Evolutionary conservation across 2,113 vertebrate species (phyloP).

Genomic region (Sinosuthora webbiana): DNA sequence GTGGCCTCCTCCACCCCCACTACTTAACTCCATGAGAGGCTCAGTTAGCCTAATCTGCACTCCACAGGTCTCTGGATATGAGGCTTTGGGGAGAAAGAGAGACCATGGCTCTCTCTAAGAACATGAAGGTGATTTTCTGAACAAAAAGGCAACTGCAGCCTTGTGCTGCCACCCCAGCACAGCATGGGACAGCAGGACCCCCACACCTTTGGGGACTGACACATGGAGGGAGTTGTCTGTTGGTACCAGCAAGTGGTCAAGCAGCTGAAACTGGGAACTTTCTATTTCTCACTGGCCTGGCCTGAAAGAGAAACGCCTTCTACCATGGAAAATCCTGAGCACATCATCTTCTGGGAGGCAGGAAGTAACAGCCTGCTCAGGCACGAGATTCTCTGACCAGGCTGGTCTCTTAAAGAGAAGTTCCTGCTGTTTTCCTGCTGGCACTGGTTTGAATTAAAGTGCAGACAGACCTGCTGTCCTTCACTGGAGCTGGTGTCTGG

Average conservation of each 20-base stretch:
- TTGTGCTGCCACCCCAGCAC: not conserved
- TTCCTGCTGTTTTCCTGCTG: slow-evolving; percentile 18
- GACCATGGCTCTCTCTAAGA: not conserved
- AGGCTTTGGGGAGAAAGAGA: not conserved
- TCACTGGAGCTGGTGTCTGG: not conserved
- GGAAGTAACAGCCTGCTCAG: not conserved
- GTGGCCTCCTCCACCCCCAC: not conserved
- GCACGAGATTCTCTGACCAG: not conserved
- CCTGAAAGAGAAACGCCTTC: not conserved
- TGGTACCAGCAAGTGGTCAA: not conserved
- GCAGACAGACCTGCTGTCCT: not conserved
- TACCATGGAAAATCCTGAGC: not conserved
- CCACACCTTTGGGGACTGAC: not conserved
- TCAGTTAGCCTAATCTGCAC: not conserved
- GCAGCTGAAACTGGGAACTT: not conserved
- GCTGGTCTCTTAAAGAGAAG: not conserved
- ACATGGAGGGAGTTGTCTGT: not conserved
- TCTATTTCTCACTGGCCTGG: not conserved
- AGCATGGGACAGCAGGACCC: fast-evolving
- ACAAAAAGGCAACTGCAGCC: not conserved
- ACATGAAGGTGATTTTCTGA: not conserved
- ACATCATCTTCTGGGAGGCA: not conserved
- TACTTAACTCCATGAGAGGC: not conserved
- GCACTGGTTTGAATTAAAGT: not conserved
- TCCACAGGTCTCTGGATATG: not conserved